Percentiles rank a stretch among this genome's conserved stretches.
phyloP scores from a whole-genome alignment of 2,113 vertebrate genomes.

The Aptenodytes forsteri region DNA sequence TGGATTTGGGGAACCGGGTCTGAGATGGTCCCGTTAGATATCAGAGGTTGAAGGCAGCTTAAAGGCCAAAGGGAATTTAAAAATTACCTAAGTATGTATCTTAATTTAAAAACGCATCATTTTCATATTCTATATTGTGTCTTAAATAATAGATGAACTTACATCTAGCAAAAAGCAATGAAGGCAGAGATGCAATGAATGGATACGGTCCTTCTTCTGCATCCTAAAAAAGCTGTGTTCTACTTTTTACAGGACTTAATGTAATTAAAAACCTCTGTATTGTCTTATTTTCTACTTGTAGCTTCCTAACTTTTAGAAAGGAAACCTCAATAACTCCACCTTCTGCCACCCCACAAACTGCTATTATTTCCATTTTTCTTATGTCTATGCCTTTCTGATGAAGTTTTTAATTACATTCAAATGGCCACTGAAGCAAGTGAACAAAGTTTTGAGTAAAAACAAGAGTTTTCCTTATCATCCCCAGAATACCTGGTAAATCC shows the following conservation, averaged over 20 bases:
- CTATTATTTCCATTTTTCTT: background rate
- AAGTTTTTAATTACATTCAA: background rate
- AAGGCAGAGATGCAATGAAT: background rate
- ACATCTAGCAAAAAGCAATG: background rate
- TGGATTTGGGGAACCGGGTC: background rate
- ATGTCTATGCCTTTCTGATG: background rate
- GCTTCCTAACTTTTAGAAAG: background rate
- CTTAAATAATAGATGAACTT: background rate
- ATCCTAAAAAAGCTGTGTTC: background rate
- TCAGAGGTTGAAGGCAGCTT: background rate
- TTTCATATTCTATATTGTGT: background rate
- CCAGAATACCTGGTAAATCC: background rate
- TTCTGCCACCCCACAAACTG: background rate
- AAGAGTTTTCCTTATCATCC: background rate
- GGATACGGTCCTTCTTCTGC: background rate
- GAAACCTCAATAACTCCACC: background rate
- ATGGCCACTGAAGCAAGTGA: background rate
- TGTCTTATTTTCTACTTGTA: background rate
- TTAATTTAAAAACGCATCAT: background rate
- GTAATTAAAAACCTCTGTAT: background rate
- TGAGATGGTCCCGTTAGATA: background rate
- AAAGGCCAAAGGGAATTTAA: background rate
- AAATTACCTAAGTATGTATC: background rate
- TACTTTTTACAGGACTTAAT: background rate
- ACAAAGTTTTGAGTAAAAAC: background rate